phyloP scores from a whole-genome alignment of 1,140 invertebrate genomes.

The Saccostrea glomerata region DNA sequence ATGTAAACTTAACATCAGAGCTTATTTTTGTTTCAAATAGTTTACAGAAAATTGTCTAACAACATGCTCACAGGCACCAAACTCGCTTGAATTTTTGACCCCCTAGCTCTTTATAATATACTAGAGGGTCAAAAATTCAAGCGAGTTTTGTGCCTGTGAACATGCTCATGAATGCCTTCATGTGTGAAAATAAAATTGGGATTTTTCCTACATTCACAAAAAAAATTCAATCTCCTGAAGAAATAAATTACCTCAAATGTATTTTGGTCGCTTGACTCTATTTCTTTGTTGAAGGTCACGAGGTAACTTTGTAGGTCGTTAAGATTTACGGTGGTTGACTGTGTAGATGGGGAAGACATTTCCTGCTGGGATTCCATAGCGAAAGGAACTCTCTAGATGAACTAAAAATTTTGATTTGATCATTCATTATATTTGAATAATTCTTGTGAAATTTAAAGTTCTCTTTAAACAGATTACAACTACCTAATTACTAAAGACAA shows the following conservation, averaged over 20 bases:
- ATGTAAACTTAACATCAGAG: too few relatives aligned
- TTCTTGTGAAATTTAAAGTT: not conserved
- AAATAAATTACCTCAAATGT: not conserved
- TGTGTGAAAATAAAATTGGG: too few relatives aligned
- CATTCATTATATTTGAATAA: not conserved
- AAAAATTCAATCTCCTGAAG: too few relatives aligned
- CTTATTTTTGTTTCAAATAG: too few relatives aligned
- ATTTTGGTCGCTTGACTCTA: constrained; percentile 75
- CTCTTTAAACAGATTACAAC: not conserved
- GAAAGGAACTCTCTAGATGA: not conserved
- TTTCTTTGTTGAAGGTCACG: constrained; percentile 92
- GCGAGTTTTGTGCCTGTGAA: too few relatives aligned
- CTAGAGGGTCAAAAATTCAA: too few relatives aligned
- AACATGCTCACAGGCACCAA: too few relatives aligned
- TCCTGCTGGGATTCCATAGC: constrained; percentile 12
- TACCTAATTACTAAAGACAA: not conserved
- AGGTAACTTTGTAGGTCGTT: constrained; percentile 91
- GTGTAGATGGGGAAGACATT: not conserved
- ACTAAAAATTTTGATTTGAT: not conserved
- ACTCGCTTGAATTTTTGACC: too few relatives aligned
- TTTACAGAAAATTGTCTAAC: too few relatives aligned
- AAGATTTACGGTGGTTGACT: constrained; percentile 77
- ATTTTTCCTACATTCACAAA: too few relatives aligned
- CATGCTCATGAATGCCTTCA: too few relatives aligned
- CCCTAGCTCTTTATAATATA: too few relatives aligned